Evolutionary conservation across 2,797 vertebrate genomes (phyloP), one percentile per base, ranked within the genome.

Genomic region (Cirrhinus molitorella): DNA sequence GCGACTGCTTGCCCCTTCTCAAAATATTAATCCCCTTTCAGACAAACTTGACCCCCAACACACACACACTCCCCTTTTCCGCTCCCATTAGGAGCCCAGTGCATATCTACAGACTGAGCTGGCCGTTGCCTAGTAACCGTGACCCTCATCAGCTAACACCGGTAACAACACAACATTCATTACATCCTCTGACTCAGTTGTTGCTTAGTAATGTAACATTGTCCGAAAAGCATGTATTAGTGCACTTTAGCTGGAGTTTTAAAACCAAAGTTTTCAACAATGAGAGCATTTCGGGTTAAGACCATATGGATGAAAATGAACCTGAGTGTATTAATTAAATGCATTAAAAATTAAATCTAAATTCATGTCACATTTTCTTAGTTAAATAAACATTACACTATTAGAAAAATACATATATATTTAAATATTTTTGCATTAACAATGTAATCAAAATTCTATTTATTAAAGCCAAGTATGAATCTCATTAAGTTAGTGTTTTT

Each of bases 11-110:
- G 55, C 57, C 75, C 85, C 43, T 85, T 81, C 77, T 85, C 82
- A 78, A 85, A 78, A 57, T 83, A 82, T 85, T 84, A 88, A 88
- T 88, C 83, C 86, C 74, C 78, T 80, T 83, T 85, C 79, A 88
- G 83, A 79, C 76, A 71, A 78, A 76, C 75, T 74, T 85, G 73
- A 85, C 85, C 79, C 76, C 70, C 57, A 61, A 71, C 83, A 71
- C 78, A 71, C 68, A 28, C 85, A 67, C 82, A 78, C 82, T 61
- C 82, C 66, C 57, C 83, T 84, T 72, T 87, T 84, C 49, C 67
- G 57, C 80, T 79, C 45, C 82, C 73, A 67, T 68, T 55, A 74
- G 71, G 81, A 83, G 76, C 71, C 80, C 55, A 76, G 70, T 72
- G 84, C 84, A 88, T 88, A 84, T 88, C 87, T 85, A 78, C 75